phyloP scores from a whole-genome alignment of 2,797 vertebrate species.

The Eulemur rubriventer region DNA sequence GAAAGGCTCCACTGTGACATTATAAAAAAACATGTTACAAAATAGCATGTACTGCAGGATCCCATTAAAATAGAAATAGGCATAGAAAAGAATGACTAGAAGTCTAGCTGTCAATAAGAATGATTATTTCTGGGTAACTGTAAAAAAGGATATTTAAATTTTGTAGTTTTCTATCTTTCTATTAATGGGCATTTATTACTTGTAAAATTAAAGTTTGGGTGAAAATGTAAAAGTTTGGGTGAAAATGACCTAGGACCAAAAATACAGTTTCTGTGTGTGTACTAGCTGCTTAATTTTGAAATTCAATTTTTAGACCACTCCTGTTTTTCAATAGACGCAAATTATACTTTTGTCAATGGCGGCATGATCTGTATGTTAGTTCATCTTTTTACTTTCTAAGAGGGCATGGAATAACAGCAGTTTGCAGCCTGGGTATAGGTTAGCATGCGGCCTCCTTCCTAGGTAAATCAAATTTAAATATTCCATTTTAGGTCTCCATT shows the following conservation, averaged over 20 bases:
- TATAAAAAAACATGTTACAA: neutral
- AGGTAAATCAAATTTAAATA: neutral
- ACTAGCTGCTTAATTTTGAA: neutral
- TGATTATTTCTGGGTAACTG: neutral
- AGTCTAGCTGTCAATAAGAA: neutral
- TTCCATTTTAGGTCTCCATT: neutral
- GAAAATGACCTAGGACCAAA: neutral
- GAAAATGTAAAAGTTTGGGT: neutral
- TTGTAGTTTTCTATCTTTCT: neutral
- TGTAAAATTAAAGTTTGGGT: neutral
- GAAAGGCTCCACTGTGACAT: neutral
- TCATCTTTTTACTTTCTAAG: neutral
- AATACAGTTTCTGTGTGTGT: neutral
- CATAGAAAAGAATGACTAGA: neutral
- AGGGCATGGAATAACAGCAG: neutral
- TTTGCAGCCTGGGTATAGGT: neutral
- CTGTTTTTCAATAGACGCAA: neutral
- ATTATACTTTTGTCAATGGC: neutral
- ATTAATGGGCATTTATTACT: neutral
- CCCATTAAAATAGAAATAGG: neutral
- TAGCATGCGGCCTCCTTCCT: neutral
- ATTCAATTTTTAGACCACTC: neutral
- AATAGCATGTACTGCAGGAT: neutral
- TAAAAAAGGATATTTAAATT: slow-evolving; percentile 31
- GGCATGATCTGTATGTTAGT: neutral